Evolutionary conservation across 2,113 vertebrate species (phyloP).

Genomic region (Charadrius vociferus): DNA sequence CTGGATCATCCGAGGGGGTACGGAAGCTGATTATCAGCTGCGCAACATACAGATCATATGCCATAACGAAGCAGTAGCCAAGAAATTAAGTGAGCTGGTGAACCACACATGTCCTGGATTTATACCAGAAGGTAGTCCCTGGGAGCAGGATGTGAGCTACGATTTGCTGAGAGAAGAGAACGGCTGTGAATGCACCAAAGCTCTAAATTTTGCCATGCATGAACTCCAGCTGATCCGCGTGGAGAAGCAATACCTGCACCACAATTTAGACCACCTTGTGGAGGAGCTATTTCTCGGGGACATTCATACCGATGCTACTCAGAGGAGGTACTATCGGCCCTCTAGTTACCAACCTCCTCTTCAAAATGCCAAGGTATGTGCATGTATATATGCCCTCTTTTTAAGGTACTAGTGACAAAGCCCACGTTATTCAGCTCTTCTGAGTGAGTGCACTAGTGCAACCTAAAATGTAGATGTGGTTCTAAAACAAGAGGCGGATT

Average conservation of each 20-base stretch:
- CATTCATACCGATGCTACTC: constrained; percentile 88
- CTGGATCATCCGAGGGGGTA: constrained; percentile 95
- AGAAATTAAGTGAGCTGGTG: constrained; percentile 82
- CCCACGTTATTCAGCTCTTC: not conserved
- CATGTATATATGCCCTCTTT: not conserved
- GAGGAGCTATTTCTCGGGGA: constrained; percentile 96
- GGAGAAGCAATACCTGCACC: constrained; percentile 92
- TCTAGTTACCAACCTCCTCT: constrained; percentile 93
- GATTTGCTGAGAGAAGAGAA: constrained; percentile 88
- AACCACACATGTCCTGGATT: constrained; percentile 83
- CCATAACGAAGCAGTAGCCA: constrained; percentile 80
- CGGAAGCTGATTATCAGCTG: constrained; percentile 92
- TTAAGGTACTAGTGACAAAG: not conserved
- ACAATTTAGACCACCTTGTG: constrained; percentile 89
- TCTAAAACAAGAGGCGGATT: not conserved
- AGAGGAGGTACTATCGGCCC: constrained; percentile 92
- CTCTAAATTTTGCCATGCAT: constrained; percentile 93
- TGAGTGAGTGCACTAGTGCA: not conserved
- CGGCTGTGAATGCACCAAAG: constrained; percentile 83
- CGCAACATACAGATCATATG: constrained; percentile 84
- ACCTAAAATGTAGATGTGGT: not conserved
- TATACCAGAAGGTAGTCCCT: constrained; percentile 64
- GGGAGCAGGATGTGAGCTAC: constrained; percentile 81
- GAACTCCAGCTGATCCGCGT: constrained; percentile 93
- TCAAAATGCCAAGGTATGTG: constrained; percentile 89